Base-by-base conservation (phyloP, 2,797 vertebrate genomes). In the Tokudaia muenninki region DNA sequence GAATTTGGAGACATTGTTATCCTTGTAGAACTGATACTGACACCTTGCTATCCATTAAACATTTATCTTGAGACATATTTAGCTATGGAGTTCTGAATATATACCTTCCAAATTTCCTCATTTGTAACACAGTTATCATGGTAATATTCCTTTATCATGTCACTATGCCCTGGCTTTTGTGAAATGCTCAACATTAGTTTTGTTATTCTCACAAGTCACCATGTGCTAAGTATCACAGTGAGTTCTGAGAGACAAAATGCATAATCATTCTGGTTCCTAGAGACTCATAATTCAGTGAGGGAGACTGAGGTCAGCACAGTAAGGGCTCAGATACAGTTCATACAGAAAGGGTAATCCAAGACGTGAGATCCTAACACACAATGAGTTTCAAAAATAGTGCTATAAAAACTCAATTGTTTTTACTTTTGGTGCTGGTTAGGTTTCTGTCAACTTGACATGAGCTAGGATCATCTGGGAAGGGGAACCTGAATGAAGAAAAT, bases 241-340 rank as follows among this genome's bases (percentile, higher is more conserved):
- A 7, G 17, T 63, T 94, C 80, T 94, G 63, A 88, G 83, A 94
- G 82, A 87, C 52, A 87, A 91, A 94, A 87, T 57, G 34, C 65
- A 84, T 50, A 83, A 72, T 17, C 21, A 19, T 78, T 61, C 44
- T 80, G 59, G 5, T 29, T 65, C 50, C 55, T 44, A 70, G 52
- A 0, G 87, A 61, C 41, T 21, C 57, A 63, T 80, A 1, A 37
- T 77, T 37, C 95, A 59, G 57, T 14, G 74, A 77, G 3, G n/a
- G n/a, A 37, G 67, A 61, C 21, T 84, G 41, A 77, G 24, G 26
- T 52, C 41, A 55, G 50, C 29, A 44, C 17, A 10, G 14, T 52
- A 50, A 87, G 31, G 37, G 61, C 47, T 94, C 26, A 59, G 47
- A 74, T 47, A 70, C 2, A 17, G n/a, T 37, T 87, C 12, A 37